Percentiles rank a stretch among this genome's conserved stretches.
phyloP scores from a whole-genome alignment of 2,888 invertebrate genomes.

The Hoplodrina ambigua region DNA sequence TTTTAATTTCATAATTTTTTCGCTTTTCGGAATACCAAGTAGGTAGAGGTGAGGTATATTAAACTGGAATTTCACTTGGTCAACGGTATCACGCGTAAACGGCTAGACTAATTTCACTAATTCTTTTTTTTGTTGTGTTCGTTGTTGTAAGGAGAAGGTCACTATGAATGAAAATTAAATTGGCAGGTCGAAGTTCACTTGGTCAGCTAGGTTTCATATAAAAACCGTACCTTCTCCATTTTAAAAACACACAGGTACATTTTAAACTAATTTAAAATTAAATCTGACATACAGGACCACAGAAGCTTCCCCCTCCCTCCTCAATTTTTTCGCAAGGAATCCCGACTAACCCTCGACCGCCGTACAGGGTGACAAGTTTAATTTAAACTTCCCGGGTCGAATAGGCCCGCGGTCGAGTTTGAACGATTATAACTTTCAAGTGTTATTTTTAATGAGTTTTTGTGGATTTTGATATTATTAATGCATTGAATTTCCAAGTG shows the following conservation, averaged over 20 bases:
- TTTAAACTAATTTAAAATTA: slow-evolving; percentile 29
- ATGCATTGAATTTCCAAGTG: slow-evolving; percentile 74
- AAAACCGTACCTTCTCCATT: background rate
- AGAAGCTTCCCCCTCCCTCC: slow-evolving; percentile 21
- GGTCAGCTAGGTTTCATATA: no score
- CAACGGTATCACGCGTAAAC: no score
- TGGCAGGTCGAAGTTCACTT: no score
- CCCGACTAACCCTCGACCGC: slow-evolving; percentile 64
- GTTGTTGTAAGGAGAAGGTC: no score
- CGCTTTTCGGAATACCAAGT: slow-evolving; percentile 4
- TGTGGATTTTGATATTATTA: slow-evolving; percentile 79
- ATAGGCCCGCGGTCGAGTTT: slow-evolving; percentile 76
- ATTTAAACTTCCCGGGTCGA: slow-evolving; percentile 84
- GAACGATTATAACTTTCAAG: slow-evolving; percentile 85
- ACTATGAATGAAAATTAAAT: no score
- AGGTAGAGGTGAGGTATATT: background rate
- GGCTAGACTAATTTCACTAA: no score
- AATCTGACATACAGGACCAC: slow-evolving; percentile 64
- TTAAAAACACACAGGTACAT: slow-evolving; percentile 8
- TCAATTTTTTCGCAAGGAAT: slow-evolving; percentile 56
- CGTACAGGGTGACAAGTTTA: slow-evolving; percentile 84
- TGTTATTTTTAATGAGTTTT: slow-evolving; percentile 88
- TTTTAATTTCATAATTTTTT: slow-evolving; percentile 9
- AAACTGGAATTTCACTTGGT: no score
- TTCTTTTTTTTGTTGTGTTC: no score